These are phyloP conservation scores for Drosophila pseudoobscura DNA, from an alignment of 1,140 invertebrate species.

Conservation along the genomic window DNA sequence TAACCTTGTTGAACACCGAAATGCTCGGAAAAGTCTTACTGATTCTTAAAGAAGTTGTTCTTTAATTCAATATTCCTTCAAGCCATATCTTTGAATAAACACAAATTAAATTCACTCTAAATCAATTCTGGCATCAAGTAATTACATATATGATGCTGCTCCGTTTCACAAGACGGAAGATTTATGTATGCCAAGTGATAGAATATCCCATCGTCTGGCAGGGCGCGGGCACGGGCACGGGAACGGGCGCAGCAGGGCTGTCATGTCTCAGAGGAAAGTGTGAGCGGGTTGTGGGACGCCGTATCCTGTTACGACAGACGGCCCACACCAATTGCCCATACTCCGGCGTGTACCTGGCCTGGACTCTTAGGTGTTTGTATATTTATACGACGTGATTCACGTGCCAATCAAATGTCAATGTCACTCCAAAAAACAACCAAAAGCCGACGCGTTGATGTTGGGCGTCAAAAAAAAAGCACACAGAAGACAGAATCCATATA, in stretches of 20 bases:
- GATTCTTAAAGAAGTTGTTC: neutral
- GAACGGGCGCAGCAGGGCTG: slow-evolving; percentile 10
- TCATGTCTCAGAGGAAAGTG: slow-evolving; percentile 28
- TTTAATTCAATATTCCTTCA: slow-evolving; percentile 1
- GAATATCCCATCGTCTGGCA: slow-evolving; percentile 43
- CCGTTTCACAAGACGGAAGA: slow-evolving; percentile 22
- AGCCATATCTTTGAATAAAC: slow-evolving; percentile 16
- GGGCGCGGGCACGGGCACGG: slow-evolving; percentile 3
- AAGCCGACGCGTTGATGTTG: slow-evolving; percentile 17
- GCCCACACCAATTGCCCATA: slow-evolving; percentile 10
- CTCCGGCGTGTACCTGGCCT: slow-evolving; percentile 6
- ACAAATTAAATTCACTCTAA: slow-evolving; percentile 50
- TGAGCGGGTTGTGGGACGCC: slow-evolving; percentile 7
- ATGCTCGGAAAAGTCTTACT: neutral
- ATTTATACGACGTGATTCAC: slow-evolving; percentile 77
- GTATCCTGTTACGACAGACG: slow-evolving; percentile 57
- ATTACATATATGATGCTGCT: slow-evolving; percentile 44
- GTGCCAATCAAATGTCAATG: slow-evolving; percentile 83
- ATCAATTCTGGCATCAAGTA: slow-evolving; percentile 50
- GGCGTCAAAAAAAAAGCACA: slow-evolving; percentile 18
- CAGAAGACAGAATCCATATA: slow-evolving; percentile 19
- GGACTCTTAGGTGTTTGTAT: slow-evolving; percentile 23
- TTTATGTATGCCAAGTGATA: slow-evolving; percentile 39
- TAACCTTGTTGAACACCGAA: slow-evolving; percentile 35
- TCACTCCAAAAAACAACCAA: slow-evolving; percentile 56